These are phyloP conservation scores for Dolichoris vasculosae DNA, from an alignment of 1,140 invertebrate genomes.

Conservation along the genomic window DNA sequence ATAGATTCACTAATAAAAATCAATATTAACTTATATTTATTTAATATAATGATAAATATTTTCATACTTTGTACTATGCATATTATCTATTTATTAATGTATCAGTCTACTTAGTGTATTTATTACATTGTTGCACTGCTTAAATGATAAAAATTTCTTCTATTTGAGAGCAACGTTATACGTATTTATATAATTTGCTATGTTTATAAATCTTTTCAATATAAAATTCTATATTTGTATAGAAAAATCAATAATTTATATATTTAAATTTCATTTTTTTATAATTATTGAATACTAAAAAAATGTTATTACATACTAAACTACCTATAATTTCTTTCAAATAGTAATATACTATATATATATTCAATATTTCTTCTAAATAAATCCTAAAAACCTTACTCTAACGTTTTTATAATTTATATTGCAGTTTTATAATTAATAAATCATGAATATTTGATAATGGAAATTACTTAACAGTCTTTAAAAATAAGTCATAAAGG, in stretches of 20 bases:
- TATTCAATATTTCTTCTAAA: no score
- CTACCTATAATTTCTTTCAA: no score
- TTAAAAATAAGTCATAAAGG: no score
- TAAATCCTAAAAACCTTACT: no score
- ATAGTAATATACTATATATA: no score
- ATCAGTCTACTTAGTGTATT: neutral
- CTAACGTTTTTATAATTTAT: no score
- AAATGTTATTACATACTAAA: no score
- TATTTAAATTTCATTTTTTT: neutral
- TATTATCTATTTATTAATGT: neutral
- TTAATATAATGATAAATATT: neutral
- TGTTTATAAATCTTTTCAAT: neutral
- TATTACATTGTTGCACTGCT: neutral
- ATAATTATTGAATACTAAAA: neutral
- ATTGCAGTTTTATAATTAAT: no score
- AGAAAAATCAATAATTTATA: neutral
- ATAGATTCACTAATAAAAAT: no score
- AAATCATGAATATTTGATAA: no score
- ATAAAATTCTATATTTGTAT: neutral
- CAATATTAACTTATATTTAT: no score
- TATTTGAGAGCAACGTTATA: neutral
- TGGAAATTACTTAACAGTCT: no score
- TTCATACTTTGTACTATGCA: neutral
- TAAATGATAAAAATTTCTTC: neutral
- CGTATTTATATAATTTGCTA: neutral